Evolutionary conservation across 2,888 invertebrate species (phyloP).

Genomic region (Ceriagrion tenellum): DNA sequence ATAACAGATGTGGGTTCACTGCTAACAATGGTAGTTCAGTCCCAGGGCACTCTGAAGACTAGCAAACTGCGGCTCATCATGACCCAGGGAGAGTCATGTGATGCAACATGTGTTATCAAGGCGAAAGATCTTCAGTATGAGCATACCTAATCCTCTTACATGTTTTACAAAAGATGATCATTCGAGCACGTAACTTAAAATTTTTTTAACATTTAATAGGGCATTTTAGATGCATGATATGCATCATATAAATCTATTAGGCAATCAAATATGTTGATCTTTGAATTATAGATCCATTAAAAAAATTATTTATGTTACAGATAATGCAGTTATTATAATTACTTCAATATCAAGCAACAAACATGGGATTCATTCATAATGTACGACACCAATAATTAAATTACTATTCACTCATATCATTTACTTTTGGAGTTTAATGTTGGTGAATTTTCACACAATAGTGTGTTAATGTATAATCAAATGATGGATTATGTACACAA

Average conservation of each 20-base stretch:
- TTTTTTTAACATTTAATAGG: background rate
- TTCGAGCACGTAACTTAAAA: background rate
- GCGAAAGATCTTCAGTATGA: background rate
- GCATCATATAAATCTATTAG: background rate
- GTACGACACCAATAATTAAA: background rate
- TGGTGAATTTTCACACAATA: background rate
- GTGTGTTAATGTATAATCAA: background rate
- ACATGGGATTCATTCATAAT: background rate
- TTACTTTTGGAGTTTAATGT: background rate
- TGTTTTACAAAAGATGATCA: background rate
- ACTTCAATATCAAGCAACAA: constrained; percentile 18
- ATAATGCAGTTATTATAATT: background rate
- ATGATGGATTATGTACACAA: background rate
- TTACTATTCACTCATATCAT: background rate
- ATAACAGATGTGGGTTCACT: background rate
- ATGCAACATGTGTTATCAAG: no score
- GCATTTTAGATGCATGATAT: background rate
- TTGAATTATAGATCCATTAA: background rate
- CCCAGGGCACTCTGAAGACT: background rate
- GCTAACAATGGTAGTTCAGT: background rate
- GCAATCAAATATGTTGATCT: constrained; percentile 15
- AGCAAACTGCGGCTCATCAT: background rate
- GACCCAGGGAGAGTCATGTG: background rate
- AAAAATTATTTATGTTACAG: background rate
- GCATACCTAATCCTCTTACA: background rate